Base-by-base conservation (phyloP, 1,140 invertebrate genomes). In the Pseudomyrmex gracilis region DNA sequence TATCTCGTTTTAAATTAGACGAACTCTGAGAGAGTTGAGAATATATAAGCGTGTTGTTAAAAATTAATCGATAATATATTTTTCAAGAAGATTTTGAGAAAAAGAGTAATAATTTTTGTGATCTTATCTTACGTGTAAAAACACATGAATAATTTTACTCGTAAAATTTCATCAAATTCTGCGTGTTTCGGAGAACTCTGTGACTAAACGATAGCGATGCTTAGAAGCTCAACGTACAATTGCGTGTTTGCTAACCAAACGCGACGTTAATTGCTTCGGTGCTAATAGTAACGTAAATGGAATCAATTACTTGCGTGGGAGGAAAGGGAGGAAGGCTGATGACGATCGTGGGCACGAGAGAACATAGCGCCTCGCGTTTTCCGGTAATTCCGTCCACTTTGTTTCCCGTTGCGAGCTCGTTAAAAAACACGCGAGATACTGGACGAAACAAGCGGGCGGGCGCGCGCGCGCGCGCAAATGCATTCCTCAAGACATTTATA, bases 191-290 rank as follows among this genome's bases (percentile, higher is more conserved):
- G 34, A 12, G 53, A 22, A 58, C 43, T 47, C 43, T 47, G 76
- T 15, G 58, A 80, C 70, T 80, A 64, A 47, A 71, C 76, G 51
- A 70, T 58, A 60, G 34, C 34, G 5, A 13, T 53, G 61, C 47
- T 68, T 34, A 67, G 49, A 34, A 34, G 17, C 34, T 24, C 13
- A n/a, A 9, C 61, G 13, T 53, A 67, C 63, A 77, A 77, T 47
- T 77, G 70, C 53, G 24, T 88, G 83, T 87, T 85, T 87, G 86
- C 64, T 77, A 77, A 85, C 82, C 66, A 87, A 88, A 87, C 86
- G 74, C 77, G 43, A 57, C 86, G 86, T 87, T 88, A 88, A 88
- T 88, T 85, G 77, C 68, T 22, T 15, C 9, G 34, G 70, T 24
- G 73, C 20, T 82, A 58, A 71, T 87, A 85, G 83, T 87, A 67